Percentiles rank a stretch among this genome's conserved stretches.
phyloP scores from a whole-genome alignment of 2,113 vertebrate species.

The Chaetura pelagica region DNA sequence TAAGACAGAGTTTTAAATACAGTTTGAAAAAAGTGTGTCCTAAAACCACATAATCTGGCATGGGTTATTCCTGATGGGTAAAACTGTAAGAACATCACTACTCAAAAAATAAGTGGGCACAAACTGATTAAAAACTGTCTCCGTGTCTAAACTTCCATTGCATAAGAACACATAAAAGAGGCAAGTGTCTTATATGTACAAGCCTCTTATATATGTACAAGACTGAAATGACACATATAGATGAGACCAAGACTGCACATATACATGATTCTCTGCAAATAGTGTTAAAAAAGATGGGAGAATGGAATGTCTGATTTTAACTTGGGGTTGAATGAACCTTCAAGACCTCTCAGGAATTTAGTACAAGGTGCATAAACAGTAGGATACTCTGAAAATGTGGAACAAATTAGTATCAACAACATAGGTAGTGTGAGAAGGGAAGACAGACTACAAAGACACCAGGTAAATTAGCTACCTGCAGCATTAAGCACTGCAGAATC shows the following conservation, averaged over 20 bases:
- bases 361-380: neutral
- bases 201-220: neutral
- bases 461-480: neutral
- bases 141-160: neutral
- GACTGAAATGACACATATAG: neutral
- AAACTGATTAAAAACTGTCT: neutral
- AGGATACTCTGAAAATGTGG: neutral
- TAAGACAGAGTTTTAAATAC: neutral
- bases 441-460: neutral
- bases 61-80: neutral
- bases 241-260: neutral
- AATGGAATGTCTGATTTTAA: neutral
- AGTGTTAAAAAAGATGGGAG: neutral
- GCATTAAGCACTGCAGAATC: neutral
- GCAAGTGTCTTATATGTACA: rapidly evolving
- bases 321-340: neutral
- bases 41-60: neutral
- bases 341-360: neutral
- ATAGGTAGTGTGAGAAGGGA: neutral
- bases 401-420: neutral
- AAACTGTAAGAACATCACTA: neutral
- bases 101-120: neutral
- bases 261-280: rapidly evolving
- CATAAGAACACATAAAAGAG: neutral
- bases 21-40: neutral